A percentile compares a stretch with the other conserved stretches of the same genome.
Conservation (phyloP, 2,888 invertebrate species). For the Eupithecia vulgata region DNA sequence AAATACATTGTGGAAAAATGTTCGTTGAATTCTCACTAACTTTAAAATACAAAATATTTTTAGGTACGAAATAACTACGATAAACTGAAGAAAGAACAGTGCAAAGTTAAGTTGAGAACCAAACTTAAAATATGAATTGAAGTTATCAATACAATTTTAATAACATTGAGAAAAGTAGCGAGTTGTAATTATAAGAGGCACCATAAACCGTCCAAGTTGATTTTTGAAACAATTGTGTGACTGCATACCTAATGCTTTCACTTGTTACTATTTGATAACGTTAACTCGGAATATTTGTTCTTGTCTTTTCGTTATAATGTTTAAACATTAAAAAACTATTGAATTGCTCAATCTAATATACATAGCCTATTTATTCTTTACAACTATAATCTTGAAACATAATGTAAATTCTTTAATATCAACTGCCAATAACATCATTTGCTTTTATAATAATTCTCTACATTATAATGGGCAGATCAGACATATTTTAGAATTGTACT, state of each 20-base stretch:
- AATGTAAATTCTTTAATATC: not conserved
- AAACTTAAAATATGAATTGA: not conserved
- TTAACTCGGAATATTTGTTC: not conserved
- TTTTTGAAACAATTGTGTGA: not conserved
- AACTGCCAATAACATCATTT: not conserved
- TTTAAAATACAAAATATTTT: not conserved
- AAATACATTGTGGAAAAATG: not conserved
- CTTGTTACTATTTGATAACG: not conserved
- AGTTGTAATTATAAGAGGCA: not conserved
- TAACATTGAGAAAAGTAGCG: not conserved
- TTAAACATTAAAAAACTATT: conserved; percentile 1
- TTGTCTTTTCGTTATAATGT: not conserved
- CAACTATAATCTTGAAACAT: not conserved
- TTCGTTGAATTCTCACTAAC: conserved; percentile 2
- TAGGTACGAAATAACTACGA: not conserved
- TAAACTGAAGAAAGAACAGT: not conserved
- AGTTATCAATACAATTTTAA: not conserved
- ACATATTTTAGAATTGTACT: not conserved
- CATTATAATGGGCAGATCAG: not conserved
- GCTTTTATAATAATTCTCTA: not conserved
- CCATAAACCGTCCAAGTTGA: not conserved
- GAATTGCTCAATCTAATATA: not conserved
- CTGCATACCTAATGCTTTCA: not conserved
- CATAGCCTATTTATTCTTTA: not conserved
- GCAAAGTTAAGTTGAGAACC: not conserved